These are phyloP conservation scores for Pitangus sulphuratus DNA, from an alignment of 2,797 vertebrate species.

Conservation along the genomic window DNA sequence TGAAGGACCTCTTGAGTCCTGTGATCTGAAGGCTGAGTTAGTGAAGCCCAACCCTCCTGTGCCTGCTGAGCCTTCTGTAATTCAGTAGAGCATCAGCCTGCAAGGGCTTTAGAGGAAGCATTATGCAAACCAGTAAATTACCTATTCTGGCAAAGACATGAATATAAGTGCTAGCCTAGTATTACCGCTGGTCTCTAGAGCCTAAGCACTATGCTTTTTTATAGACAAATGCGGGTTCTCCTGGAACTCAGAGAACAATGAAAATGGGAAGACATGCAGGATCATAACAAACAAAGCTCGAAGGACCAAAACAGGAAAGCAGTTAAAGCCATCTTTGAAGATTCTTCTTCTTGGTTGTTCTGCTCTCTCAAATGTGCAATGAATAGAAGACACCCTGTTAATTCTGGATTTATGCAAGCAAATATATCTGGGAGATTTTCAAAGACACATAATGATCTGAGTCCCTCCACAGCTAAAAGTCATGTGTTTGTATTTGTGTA, in stretches of 20 bases:
- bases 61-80: accelerated
- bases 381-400: neutral
- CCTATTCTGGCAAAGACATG: neutral
- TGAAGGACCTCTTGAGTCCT: neutral
- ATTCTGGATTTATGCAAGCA: neutral
- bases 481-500: neutral
- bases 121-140: neutral
- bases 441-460: neutral
- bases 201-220: neutral
- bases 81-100: neutral
- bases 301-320: neutral
- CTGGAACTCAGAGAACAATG: neutral
- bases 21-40: accelerated
- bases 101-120: neutral
- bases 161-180: neutral
- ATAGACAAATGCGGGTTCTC: neutral
- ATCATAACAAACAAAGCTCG: neutral
- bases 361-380: neutral
- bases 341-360: neutral
- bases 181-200: neutral
- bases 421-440: neutral
- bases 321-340: neutral
- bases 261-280: neutral
- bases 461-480: neutral
- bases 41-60: neutral